Percentiles rank a stretch among this genome's conserved stretches.
Conservation (phyloP, 1,140 invertebrate species). For the Anastrepha ludens region DNA sequence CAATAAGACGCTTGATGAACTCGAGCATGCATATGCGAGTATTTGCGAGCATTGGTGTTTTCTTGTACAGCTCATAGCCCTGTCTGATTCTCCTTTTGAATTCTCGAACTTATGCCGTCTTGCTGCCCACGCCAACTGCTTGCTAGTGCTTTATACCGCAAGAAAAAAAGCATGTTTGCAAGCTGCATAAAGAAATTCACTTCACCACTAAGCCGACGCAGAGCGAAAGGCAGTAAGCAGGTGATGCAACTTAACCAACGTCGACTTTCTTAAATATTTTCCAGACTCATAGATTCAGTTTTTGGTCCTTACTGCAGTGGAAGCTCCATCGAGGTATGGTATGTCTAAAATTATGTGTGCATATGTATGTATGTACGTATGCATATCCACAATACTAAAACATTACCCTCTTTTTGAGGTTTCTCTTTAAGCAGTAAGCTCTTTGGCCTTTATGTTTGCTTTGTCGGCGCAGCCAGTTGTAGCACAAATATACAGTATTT, state of each 20-base stretch:
- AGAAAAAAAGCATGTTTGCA: background rate
- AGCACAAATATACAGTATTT: background rate
- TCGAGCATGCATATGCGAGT: background rate
- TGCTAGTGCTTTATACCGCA: background rate
- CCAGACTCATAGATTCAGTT: background rate
- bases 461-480: background rate
- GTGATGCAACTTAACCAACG: background rate
- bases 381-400: background rate
- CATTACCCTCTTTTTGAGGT: constrained; percentile 15
- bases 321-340: too few relatives aligned
- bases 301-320: background rate
- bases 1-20: background rate
- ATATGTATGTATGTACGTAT: background rate
- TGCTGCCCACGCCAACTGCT: background rate
- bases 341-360: background rate
- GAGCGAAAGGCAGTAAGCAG: background rate
- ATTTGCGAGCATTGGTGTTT: background rate
- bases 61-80: background rate
- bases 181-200: background rate
- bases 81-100: background rate
- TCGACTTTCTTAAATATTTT: background rate
- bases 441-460: background rate
- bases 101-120: too few relatives aligned
- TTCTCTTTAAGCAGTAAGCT: background rate
- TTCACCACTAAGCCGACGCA: background rate